Percentiles rank a stretch among this genome's conserved stretches.
These are phyloP conservation scores for Philereme transversata DNA, from an alignment of 2,888 invertebrate genomes.

Conservation along the genomic window DNA sequence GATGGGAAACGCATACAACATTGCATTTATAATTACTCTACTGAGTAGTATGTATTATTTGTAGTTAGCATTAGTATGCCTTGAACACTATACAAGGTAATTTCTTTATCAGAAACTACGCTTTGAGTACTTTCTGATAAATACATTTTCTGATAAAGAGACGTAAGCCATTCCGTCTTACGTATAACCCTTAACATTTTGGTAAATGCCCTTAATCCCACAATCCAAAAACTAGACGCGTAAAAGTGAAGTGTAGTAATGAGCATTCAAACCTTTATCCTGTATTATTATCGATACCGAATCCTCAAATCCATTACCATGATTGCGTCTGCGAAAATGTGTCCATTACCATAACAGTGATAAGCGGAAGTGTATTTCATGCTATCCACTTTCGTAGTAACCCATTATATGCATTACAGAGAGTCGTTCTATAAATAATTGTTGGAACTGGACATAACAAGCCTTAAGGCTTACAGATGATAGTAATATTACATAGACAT, in stretches of 20 bases:
- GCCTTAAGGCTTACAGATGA: conserved; percentile 30
- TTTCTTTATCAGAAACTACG: no score
- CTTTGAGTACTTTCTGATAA: no score
- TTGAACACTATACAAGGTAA: no score
- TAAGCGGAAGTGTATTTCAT: conserved; percentile 13
- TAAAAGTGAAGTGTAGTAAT: no score
- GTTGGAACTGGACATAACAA: conserved; percentile 24
- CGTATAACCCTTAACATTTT: no score
- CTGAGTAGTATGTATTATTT: no score
- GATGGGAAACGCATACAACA: conserved; percentile 36
- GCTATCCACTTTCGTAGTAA: conserved; percentile 16
- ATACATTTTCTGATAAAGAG: no score
- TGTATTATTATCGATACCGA: neutral
- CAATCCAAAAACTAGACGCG: no score
- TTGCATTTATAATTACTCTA: conserved; percentile 27
- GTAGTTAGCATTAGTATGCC: no score
- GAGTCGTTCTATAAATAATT: conserved; percentile 19
- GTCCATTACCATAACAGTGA: conserved; percentile 16
- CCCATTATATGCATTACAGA: conserved; percentile 13
- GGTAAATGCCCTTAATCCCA: no score
- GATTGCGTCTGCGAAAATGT: conserved; percentile 10
- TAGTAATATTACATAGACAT: conserved; percentile 43
- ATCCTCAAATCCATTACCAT: conserved; percentile 5
- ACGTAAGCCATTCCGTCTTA: no score
- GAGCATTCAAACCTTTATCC: no score